A percentile compares a stretch with the other conserved stretches of the same genome.
These are phyloP conservation scores for Dasyprocta punctata DNA, from an alignment of 2,113 vertebrate genomes.

Conservation along the genomic window DNA sequence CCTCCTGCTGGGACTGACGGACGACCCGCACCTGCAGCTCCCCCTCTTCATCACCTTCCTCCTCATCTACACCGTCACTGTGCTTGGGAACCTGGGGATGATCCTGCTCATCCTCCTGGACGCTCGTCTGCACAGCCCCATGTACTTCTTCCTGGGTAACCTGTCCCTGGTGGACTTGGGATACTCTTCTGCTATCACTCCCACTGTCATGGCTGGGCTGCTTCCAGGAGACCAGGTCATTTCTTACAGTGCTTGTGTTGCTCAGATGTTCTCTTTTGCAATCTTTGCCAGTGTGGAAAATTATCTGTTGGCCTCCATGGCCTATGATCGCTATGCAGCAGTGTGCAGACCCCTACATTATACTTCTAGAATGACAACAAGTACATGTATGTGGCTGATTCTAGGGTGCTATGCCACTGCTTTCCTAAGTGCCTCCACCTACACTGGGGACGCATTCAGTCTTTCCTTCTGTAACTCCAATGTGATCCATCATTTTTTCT, in stretches of 20 bases:
- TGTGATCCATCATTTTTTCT: constrained; percentile 62
- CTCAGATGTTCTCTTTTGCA: constrained; percentile 58
- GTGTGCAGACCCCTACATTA: constrained; percentile 57
- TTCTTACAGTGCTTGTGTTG: constrained; percentile 15
- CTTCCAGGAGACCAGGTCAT: not conserved
- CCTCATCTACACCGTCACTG: constrained; percentile 14
- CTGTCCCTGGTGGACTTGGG: constrained; percentile 55
- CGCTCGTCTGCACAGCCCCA: constrained; percentile 24
- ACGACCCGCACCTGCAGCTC: not conserved
- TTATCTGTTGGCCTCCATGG: constrained; percentile 58
- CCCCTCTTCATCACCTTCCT: constrained; percentile 2
- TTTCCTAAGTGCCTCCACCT: constrained; percentile 43
- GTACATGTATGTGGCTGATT: not conserved
- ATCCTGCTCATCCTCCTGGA: not conserved
- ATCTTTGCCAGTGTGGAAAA: constrained; percentile 37
- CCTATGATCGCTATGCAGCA: constrained; percentile 22
- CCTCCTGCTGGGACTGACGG: constrained; percentile 48
- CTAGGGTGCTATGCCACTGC: not conserved
- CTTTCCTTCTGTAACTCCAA: constrained; percentile 51
- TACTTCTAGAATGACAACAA: constrained; percentile 16
- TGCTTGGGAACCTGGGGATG: constrained; percentile 43
- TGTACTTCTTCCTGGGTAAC: constrained; percentile 62
- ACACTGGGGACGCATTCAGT: not conserved
- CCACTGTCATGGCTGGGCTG: not conserved
- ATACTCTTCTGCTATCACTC: constrained; percentile 50